Evolutionary conservation across 1,140 invertebrate genomes (phyloP).

Genomic region (Brachionus asplanchnoidis): DNA sequence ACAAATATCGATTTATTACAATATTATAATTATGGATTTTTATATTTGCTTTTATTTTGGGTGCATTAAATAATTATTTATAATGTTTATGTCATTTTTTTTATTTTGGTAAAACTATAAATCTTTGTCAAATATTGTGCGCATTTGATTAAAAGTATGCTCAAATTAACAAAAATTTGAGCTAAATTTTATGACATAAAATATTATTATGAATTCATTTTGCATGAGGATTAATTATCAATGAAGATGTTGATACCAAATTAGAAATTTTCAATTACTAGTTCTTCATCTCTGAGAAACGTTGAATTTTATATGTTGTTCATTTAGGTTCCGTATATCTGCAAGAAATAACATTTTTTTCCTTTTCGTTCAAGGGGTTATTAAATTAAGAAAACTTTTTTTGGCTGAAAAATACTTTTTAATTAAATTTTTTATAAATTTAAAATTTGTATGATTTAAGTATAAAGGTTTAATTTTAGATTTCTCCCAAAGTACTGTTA

Average conservation of each 20-base stretch:
- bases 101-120: not conserved
- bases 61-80: slow-evolving; percentile 31
- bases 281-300: not conserved
- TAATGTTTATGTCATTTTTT: slow-evolving; percentile 4
- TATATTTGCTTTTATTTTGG: not conserved
- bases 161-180: not conserved
- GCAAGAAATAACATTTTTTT: not conserved
- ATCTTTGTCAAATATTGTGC: slow-evolving; percentile 32
- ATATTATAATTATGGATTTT: not conserved
- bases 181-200: not conserved
- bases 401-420: too few relatives aligned
- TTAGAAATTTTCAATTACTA: not conserved
- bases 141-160: not conserved
- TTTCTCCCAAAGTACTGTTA: too few relatives aligned
- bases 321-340: not conserved
- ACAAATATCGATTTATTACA: slow-evolving; percentile 12
- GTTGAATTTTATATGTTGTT: not conserved
- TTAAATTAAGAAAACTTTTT: too few relatives aligned
- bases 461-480: too few relatives aligned
- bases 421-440: too few relatives aligned
- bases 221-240: not conserved
- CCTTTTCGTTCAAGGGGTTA: too few relatives aligned
- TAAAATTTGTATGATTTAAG: too few relatives aligned
- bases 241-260: not conserved
- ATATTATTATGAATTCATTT: slow-evolving; percentile 2